Evolutionary conservation across 2,113 vertebrate species (phyloP), one percentile per base, ranked within the genome.

Genomic region (Pelobates fuscus): DNA sequence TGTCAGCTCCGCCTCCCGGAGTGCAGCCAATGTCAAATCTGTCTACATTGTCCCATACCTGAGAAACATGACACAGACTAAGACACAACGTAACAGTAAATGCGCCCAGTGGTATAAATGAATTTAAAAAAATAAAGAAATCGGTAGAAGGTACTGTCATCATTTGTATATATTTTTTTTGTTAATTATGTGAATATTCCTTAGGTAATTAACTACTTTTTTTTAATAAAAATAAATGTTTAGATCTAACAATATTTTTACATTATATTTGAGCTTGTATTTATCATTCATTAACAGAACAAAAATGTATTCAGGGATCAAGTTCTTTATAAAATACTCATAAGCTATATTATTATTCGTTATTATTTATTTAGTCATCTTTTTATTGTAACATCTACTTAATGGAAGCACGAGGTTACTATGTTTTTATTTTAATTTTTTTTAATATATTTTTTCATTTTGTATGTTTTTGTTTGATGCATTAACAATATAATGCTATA

Each of bases 31-130:
- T 88, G 87, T 97, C 95, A 0, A 87, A 79, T 2, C 81, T 81
- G 82, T 95, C 91, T 78, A 98, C 93, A 0, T 83, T 78, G 1
- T 91, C 81, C 96, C 95, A 97, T 4, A 98, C 84, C 96, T 98
- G 74, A 0, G 0, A 14, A 5, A 12, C n/a, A 17, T 4, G 3
- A 21, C 21, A 52, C 5, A 18, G 21, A 7, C 1, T 17, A 52
- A 52, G 49, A 52, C 2, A n/a, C 49, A 52, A 15, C 18, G 49
- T 52, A 5, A 6, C 21, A 7, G 21, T 52, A 2, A 52, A 62
- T 12, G 23, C 14, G 3, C 12, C 29, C 15, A 41, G 20, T 18
- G 7, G 8, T 21, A 30, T 63, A 7, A 37, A 21, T 12, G 41
- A 8, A 23, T 10, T 11, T 8, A 23, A 32, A 30, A 18, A 29